These are phyloP conservation scores for Okamejei kenojei DNA, from an alignment of 2,797 vertebrate genomes.

Conservation along the genomic window DNA sequence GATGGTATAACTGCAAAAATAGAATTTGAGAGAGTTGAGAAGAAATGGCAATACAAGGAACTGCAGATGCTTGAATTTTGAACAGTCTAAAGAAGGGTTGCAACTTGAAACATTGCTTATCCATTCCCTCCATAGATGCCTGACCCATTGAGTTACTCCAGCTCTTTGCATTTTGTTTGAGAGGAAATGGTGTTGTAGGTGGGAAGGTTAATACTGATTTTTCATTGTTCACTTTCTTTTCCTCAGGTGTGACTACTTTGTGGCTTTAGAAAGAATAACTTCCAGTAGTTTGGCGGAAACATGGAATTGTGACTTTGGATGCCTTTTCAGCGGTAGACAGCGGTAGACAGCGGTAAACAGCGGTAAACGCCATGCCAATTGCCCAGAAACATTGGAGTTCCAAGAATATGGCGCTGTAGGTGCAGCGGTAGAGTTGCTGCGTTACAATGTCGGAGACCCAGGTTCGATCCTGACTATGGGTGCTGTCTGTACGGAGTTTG, in stretches of 20 bases:
- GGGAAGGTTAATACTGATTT: neutral
- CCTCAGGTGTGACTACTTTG: neutral
- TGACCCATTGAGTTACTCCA: too few relatives aligned
- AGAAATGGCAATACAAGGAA: too few relatives aligned
- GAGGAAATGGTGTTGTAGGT: neutral
- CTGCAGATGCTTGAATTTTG: too few relatives aligned
- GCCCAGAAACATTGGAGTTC: neutral
- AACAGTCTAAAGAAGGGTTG: too few relatives aligned
- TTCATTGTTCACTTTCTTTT: neutral
- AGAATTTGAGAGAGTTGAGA: neutral
- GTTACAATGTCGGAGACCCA: too few relatives aligned
- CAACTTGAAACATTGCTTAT: too few relatives aligned
- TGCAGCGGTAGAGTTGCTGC: too few relatives aligned
- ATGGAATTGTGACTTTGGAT: neutral
- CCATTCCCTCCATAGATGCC: too few relatives aligned
- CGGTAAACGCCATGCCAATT: neutral
- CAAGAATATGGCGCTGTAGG: neutral
- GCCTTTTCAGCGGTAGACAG: neutral
- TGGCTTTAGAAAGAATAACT: neutral
- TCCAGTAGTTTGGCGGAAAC: neutral
- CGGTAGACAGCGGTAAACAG: too few relatives aligned
- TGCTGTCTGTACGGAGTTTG: too few relatives aligned
- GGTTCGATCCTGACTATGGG: too few relatives aligned
- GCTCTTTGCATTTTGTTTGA: too few relatives aligned
- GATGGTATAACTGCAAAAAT: neutral